These are phyloP conservation scores for Drosophila meridionalis DNA, from an alignment of 2,888 invertebrate genomes.

Conservation along the genomic window DNA sequence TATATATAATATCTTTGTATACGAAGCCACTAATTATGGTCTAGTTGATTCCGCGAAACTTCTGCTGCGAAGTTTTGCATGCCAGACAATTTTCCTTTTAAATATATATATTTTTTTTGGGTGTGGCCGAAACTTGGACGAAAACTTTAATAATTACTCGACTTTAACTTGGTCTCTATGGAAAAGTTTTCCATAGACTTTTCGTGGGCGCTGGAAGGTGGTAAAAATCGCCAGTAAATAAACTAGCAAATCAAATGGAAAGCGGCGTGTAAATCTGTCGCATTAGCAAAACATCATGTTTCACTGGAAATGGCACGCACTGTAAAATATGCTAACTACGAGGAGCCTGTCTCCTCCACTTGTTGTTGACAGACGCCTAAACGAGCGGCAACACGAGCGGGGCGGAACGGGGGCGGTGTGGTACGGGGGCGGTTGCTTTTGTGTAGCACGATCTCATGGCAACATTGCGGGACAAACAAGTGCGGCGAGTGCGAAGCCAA, in stretches of 20 bases:
- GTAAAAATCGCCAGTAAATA: slow-evolving; percentile 13
- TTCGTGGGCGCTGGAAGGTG: too few species aligned
- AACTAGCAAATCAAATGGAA: slow-evolving; percentile 64
- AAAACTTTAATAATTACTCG: slow-evolving; percentile 18
- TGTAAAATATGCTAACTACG: slow-evolving; percentile 61
- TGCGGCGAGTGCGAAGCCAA: slow-evolving; percentile 51
- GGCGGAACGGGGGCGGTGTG: not conserved
- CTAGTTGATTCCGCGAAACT: slow-evolving; percentile 29
- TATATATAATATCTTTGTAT: not conserved
- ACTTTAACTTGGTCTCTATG: slow-evolving; percentile 3
- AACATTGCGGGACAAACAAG: slow-evolving; percentile 40
- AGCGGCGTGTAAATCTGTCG: slow-evolving; percentile 75
- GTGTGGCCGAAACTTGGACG: slow-evolving; percentile 17
- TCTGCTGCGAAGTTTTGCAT: slow-evolving; percentile 20
- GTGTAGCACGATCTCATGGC: slow-evolving; percentile 36
- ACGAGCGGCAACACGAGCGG: not conserved
- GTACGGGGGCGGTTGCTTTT: not conserved
- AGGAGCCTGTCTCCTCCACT: slow-evolving; percentile 9
- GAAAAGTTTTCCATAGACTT: slow-evolving; percentile 14
- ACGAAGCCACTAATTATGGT: slow-evolving; percentile 22
- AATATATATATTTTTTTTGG: not conserved
- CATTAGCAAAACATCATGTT: slow-evolving; percentile 84
- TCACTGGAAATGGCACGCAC: slow-evolving; percentile 81
- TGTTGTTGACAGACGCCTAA: slow-evolving; percentile 26
- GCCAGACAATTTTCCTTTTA: slow-evolving; percentile 18